These are phyloP conservation scores for Melanotaenia maccullochi DNA, from an alignment of 2,797 vertebrate genomes.

Conservation along the genomic window DNA sequence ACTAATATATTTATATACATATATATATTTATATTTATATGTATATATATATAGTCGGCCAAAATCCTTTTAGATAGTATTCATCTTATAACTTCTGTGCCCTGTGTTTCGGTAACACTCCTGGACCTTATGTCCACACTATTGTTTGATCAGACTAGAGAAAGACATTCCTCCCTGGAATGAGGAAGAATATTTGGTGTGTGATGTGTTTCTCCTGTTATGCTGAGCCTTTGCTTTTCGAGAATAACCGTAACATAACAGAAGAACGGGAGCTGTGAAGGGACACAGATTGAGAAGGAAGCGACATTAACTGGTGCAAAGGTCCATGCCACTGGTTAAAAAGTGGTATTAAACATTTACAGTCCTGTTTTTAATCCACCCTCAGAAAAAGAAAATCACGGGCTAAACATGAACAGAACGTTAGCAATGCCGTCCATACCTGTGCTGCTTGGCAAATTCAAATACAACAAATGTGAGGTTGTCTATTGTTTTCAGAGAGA, in stretches of 20 bases:
- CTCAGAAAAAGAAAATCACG: slow-evolving; percentile 1
- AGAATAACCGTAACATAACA: slow-evolving; percentile 37
- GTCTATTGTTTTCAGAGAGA: slow-evolving; percentile 55
- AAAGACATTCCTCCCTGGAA: slow-evolving; percentile 62
- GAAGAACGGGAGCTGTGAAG: slow-evolving; percentile 46
- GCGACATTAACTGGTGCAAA: slow-evolving; percentile 44
- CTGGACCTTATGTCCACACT: slow-evolving; percentile 25
- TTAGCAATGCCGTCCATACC: slow-evolving; percentile 18
- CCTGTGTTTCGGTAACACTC: slow-evolving; percentile 30
- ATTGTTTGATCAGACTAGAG: slow-evolving; percentile 70
- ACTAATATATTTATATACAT: too few species aligned
- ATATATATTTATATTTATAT: too few species aligned
- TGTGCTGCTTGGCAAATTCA: background rate
- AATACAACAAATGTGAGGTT: slow-evolving; percentile 33
- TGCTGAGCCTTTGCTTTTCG: slow-evolving; percentile 36
- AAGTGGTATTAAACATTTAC: slow-evolving; percentile 71
- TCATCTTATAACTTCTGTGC: background rate
- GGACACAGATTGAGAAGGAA: slow-evolving; percentile 40
- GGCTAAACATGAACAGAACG: slow-evolving; percentile 8
- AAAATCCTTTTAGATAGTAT: background rate
- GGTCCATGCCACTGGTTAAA: slow-evolving; percentile 50
- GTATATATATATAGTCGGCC: too few species aligned
- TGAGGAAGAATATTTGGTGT: slow-evolving; percentile 58
- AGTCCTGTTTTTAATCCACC: slow-evolving; percentile 30
- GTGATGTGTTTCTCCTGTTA: slow-evolving; percentile 47